These are phyloP conservation scores for Ctenoplectra terminalis DNA, from an alignment of 1,140 invertebrate species.

Conservation along the genomic window DNA sequence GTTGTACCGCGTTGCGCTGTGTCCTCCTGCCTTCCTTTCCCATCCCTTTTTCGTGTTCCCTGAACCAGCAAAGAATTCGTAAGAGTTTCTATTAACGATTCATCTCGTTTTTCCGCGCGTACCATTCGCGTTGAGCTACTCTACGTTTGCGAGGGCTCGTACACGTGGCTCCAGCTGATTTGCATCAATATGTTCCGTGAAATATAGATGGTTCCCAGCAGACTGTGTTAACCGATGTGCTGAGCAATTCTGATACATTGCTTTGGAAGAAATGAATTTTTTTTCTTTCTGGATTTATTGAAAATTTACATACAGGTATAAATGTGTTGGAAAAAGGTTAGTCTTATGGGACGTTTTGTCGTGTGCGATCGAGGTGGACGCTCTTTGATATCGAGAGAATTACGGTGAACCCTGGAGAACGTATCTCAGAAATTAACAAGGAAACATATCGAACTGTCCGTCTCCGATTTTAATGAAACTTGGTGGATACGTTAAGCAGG, in stretches of 20 bases:
- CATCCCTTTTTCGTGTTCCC: not conserved
- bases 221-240: not conserved
- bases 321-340: no score
- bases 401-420: no score
- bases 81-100: constrained; percentile 43
- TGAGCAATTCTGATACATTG: constrained; percentile 1
- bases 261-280: not conserved
- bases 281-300: no score
- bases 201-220: not conserved
- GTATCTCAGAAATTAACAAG: no score
- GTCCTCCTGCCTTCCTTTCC: not conserved
- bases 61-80: constrained; percentile 14
- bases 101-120: not conserved
- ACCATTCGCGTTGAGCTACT: not conserved
- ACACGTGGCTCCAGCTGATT: not conserved
- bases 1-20: not conserved
- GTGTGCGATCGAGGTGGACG: no score
- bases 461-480: no score
- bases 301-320: no score
- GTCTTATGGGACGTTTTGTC: no score
- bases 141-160: no score
- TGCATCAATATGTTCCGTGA: constrained; percentile 11
- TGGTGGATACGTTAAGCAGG: no score
- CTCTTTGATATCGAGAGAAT: no score
- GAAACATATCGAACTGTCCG: no score